Evolutionary conservation across 1,140 invertebrate genomes (phyloP).

Genomic region (Drosophila suzukii): DNA sequence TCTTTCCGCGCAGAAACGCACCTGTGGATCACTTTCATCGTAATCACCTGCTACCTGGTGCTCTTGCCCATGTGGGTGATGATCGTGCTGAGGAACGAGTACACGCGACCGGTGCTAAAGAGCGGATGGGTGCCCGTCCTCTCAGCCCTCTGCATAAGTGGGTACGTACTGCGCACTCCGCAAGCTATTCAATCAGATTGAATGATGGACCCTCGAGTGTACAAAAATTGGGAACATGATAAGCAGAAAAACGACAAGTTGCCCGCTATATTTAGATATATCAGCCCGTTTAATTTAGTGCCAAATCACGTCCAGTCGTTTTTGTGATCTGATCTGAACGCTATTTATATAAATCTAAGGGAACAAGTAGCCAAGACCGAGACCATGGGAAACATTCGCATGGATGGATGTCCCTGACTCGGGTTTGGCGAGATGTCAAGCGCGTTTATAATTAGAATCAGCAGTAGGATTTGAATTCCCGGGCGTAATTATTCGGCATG

Average conservation of each 20-base stretch:
- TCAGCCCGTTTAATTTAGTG: constrained; percentile 19
- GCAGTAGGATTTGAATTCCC: constrained; percentile 23
- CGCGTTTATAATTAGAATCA: constrained; percentile 35
- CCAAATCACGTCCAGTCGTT: constrained; percentile 31
- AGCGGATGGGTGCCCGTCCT: constrained; percentile 95
- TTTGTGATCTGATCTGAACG: not conserved
- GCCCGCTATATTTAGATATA: constrained; percentile 37
- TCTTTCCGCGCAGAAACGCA: constrained; percentile 85
- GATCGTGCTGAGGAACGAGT: constrained; percentile 91
- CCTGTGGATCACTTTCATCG: constrained; percentile 88
- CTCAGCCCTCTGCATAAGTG: constrained; percentile 93
- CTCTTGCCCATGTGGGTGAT: constrained; percentile 92
- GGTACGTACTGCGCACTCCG: constrained; percentile 85
- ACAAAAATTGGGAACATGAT: constrained; percentile 57
- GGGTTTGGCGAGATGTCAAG: constrained; percentile 20
- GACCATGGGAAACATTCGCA: constrained; percentile 3
- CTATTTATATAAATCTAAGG: constrained; percentile 21
- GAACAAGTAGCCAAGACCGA: constrained; percentile 13
- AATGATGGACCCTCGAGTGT: constrained; percentile 11
- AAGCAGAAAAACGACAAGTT: constrained; percentile 48
- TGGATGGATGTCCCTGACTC: constrained; percentile 23
- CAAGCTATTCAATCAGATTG: not conserved
- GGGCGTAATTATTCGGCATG: constrained; percentile 21
- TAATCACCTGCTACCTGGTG: constrained; percentile 88
- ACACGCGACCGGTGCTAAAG: constrained; percentile 91